Conservation (phyloP, 2,888 invertebrate genomes). For the Drosophila tripunctata region DNA sequence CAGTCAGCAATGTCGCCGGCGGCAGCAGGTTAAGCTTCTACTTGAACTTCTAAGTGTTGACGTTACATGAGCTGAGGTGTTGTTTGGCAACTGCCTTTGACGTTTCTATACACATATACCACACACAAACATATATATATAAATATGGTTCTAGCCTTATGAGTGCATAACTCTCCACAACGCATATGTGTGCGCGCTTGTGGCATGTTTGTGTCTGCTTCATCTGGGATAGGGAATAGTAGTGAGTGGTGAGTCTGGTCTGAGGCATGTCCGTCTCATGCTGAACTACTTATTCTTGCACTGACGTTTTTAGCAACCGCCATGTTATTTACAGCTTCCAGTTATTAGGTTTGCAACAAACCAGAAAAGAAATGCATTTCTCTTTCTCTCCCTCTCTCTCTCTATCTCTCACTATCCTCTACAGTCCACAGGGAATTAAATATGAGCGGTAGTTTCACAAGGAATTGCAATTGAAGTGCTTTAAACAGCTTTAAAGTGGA, state of each 20-base stretch:
- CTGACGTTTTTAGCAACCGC: conserved; percentile 34
- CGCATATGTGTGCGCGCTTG: neutral
- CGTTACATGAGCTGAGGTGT: conserved; percentile 69
- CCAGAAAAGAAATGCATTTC: conserved; percentile 18
- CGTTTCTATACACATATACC: conserved; percentile 56
- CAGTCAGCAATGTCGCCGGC: conserved; percentile 68
- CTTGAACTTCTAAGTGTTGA: conserved; percentile 83
- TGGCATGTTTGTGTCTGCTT: conserved; percentile 2
- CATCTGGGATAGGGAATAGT: conserved; percentile 8
- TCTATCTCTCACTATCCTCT: neutral
- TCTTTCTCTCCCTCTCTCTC: neutral
- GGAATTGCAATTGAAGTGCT: conserved; percentile 39
- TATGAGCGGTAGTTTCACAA: conserved; percentile 27
- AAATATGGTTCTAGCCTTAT: too few relatives aligned
- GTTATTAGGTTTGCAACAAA: conserved; percentile 59
- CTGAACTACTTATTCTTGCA: conserved; percentile 31
- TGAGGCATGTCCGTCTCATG: conserved; percentile 5
- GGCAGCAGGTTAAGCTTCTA: conserved; percentile 82
- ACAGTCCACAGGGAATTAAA: conserved; percentile 8
- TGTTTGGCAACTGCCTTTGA: conserved; percentile 73
- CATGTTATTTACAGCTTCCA: conserved; percentile 51
- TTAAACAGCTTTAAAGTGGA: conserved; percentile 27
- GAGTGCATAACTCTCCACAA: conserved; percentile 16
- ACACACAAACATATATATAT: too few relatives aligned
- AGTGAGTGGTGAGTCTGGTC: conserved; percentile 5